phyloP scores from a whole-genome alignment of 1,140 invertebrate species.

The Pseudachorutes palmiensis region DNA sequence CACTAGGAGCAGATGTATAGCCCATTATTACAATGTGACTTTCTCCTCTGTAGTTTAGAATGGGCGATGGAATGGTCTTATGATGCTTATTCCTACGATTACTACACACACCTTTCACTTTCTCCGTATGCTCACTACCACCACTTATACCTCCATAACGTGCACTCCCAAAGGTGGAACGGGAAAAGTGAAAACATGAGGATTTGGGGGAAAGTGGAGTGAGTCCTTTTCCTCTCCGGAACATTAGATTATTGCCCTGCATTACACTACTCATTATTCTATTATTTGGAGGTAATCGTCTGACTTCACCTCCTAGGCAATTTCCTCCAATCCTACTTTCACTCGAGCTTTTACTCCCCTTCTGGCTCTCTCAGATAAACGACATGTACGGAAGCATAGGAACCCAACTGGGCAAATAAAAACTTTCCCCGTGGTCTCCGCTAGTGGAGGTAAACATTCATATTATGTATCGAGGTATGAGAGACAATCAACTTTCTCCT shows the following conservation, averaged over 20 bases:
- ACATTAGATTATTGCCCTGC: conserved; percentile 20
- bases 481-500: neutral
- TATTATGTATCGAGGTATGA: too few relatives aligned
- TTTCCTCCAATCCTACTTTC: conserved; percentile 14
- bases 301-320: neutral
- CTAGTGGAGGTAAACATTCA: too few relatives aligned
- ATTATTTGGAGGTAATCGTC: conserved; percentile 29
- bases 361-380: neutral
- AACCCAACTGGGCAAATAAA: neutral
- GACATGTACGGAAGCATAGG: neutral
- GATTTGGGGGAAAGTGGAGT: neutral
- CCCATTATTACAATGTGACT: neutral
- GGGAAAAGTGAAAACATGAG: neutral
- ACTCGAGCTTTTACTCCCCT: neutral
- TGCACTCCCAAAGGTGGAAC: too few relatives aligned
- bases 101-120: neutral
- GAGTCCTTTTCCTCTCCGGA: neutral
- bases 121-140: neutral
- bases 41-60: too few relatives aligned
- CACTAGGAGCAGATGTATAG: too few relatives aligned
- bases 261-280: conserved; percentile 30
- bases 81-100: neutral
- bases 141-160: neutral
- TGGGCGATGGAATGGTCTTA: neutral
- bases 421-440: neutral